phyloP scores from a whole-genome alignment of 2,888 invertebrate genomes.

The Ectemnius lituratus region DNA sequence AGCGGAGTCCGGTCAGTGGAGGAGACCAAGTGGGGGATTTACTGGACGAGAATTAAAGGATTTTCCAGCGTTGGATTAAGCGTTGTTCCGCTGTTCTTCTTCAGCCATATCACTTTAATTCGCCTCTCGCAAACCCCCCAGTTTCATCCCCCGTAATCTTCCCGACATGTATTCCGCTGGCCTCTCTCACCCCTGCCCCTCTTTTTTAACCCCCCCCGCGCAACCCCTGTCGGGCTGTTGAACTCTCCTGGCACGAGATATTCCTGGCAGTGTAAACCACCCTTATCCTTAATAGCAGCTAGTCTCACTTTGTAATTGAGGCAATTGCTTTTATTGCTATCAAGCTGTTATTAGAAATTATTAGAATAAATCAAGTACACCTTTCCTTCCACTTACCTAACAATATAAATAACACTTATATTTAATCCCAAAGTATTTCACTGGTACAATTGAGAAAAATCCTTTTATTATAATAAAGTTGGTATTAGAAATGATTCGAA shows the following conservation, averaged over 20 bases:
- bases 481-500: too few relatives aligned
- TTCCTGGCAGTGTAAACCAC: neutral
- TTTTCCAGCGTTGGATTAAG: constrained; percentile 18
- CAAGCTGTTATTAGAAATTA: too few relatives aligned
- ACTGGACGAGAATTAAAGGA: constrained; percentile 12
- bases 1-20: neutral
- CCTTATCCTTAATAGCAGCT: neutral
- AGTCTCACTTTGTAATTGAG: neutral
- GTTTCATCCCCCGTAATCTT: constrained; percentile 16
- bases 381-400: too few relatives aligned
- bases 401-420: neutral
- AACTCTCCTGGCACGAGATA: too few relatives aligned
- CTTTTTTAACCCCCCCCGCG: neutral
- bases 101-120: constrained; percentile 8
- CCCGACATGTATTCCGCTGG: neutral
- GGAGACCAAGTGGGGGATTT: neutral
- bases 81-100: constrained; percentile 1
- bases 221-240: too few relatives aligned
- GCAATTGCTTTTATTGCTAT: too few relatives aligned
- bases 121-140: neutral
- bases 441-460: too few relatives aligned
- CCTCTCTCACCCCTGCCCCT: neutral
- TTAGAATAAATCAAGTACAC: too few relatives aligned
- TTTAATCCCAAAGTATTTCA: neutral
- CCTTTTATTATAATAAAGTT: too few relatives aligned